phyloP scores from a whole-genome alignment of 2,888 invertebrate species.

The Acronicta leporina region DNA sequence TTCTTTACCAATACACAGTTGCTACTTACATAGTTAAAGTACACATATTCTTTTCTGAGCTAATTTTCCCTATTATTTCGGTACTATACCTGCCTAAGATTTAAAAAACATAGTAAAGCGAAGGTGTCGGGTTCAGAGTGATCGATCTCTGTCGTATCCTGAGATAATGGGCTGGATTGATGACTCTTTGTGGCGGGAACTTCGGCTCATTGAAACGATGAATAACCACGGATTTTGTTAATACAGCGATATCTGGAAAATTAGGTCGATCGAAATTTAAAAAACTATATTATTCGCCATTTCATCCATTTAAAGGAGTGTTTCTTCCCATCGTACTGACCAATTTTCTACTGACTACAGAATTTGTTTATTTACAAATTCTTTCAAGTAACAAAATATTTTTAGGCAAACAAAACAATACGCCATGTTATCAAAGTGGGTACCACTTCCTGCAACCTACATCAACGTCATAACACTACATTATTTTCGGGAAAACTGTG shows the following conservation, averaged over 20 bases:
- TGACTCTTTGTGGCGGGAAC: constrained; percentile 38
- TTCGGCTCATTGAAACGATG: constrained; percentile 32
- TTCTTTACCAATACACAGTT: too few species aligned
- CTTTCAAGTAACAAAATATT: too few species aligned
- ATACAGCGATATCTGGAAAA: background rate
- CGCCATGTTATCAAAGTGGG: background rate
- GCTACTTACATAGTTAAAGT: too few species aligned
- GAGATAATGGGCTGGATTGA: constrained; percentile 46
- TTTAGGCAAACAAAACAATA: too few species aligned
- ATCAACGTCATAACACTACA: constrained; percentile 23
- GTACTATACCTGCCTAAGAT: constrained; percentile 1
- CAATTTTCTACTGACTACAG: too few species aligned
- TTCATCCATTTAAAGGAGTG: too few species aligned
- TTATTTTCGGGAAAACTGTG: constrained; percentile 29
- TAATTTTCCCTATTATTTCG: background rate
- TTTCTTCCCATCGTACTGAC: too few species aligned
- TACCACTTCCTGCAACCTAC: constrained; percentile 19
- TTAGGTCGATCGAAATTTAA: background rate
- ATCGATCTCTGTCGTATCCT: constrained; percentile 33
- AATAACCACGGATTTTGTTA: constrained; percentile 12
- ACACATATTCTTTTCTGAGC: too few species aligned
- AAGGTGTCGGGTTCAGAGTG: constrained; percentile 43
- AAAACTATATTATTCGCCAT: too few species aligned
- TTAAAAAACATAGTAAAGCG: constrained; percentile 22
- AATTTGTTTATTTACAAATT: too few species aligned